Conservation (phyloP, 2,113 vertebrate species). For the Eurypyga helias region DNA sequence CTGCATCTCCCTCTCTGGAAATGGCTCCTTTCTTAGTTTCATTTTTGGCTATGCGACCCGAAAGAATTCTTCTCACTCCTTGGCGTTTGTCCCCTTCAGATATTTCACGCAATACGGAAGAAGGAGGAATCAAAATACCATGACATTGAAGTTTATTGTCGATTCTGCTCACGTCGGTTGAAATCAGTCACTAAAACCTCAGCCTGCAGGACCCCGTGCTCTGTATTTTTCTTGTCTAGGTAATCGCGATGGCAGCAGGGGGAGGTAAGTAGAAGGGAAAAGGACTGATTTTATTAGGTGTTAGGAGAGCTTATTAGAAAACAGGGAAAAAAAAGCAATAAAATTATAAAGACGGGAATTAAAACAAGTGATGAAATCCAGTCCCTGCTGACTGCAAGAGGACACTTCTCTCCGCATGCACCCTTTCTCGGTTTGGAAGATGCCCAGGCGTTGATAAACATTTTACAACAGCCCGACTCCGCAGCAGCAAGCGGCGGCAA, state of each 20-base stretch:
- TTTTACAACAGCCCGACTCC: constrained; percentile 41
- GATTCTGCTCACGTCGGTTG: constrained; percentile 59
- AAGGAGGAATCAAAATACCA: constrained; percentile 36
- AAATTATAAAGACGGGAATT: constrained; percentile 25
- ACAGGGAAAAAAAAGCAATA: neutral
- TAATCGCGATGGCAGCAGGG: constrained; percentile 52
- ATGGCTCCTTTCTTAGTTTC: constrained; percentile 63
- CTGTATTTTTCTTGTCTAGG: constrained; percentile 64
- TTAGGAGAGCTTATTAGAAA: constrained; percentile 56
- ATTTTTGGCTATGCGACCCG: neutral
- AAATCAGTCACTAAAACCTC: constrained; percentile 61
- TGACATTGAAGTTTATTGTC: constrained; percentile 57
- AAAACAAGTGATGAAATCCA: constrained; percentile 45
- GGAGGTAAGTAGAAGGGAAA: constrained; percentile 69
- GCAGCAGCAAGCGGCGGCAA: neutral
- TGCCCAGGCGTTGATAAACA: constrained; percentile 56
- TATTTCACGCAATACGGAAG: neutral
- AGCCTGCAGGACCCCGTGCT: constrained; percentile 37
- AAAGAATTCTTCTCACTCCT: constrained; percentile 45
- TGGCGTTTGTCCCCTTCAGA: constrained; percentile 24
- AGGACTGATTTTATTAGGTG: constrained; percentile 53
- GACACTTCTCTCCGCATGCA: neutral
- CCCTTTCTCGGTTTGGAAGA: constrained; percentile 57
- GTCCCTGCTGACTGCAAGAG: constrained; percentile 26
- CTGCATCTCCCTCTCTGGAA: constrained; percentile 53